Evolutionary conservation across 2,797 vertebrate species (phyloP), one percentile per base, ranked within the genome.

Genomic region (Halcyon leucocephala): DNA sequence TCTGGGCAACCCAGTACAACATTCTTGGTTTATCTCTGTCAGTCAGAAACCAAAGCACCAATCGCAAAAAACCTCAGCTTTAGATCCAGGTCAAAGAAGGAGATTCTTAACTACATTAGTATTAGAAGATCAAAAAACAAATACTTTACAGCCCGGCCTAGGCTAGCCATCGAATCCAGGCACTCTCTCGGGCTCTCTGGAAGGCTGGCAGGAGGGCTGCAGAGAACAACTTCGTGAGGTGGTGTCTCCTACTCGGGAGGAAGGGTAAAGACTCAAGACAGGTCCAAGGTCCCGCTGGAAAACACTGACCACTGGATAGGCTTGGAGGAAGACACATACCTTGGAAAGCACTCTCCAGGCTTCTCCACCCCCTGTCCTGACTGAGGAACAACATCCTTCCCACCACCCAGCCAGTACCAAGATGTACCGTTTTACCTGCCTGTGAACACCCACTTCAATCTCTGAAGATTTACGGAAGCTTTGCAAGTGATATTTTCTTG

Each of bases 131-230:
- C 25, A 70, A 37, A 77, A 64, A 60, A 52, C 9, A 69, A 41
- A 41, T 17, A 33, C 33, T 33, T 41, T 3, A 82, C 46, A 81
- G 18, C 1, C 8, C 28, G 29, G 11, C 26, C 37, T 46, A 54
- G 37, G 26, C 6, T 1, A 37, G 14, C 25, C 26, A 31, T 1
- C 15, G 31, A 31, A 60, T 39, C 41, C 33, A 37, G 65, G 33
- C 2, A 3, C 13, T 60, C 15, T 16, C 9, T 10, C 0, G 4
- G 10, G 20, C 26, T 65, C 3, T 12, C 12, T 6, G 66, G 7
- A 65, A 65, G 24, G 8, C 33, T 39, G 33, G 25, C 48, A 57
- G 62, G 49, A 57, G 42, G 29, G n/a, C 3, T 11, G 5, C 33
- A 81, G 41, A 13, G 70, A 81, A 54, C 28, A 31, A 73, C 41